phyloP scores from a whole-genome alignment of 1,140 invertebrate species.

The Anadara kagoshimensis region DNA sequence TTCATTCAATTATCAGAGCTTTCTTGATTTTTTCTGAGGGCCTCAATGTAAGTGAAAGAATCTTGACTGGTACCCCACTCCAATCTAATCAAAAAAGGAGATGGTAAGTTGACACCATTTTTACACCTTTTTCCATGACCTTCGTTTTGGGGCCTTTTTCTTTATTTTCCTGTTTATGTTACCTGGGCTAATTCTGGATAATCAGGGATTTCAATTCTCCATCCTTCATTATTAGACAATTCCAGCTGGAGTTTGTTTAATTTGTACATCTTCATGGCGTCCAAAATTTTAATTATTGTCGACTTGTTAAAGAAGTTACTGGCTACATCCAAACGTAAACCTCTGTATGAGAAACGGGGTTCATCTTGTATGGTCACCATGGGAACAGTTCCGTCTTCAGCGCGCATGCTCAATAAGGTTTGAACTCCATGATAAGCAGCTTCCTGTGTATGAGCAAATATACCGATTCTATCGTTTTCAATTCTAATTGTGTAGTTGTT shows the following conservation, averaged over 20 bases:
- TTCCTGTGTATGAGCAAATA: constrained; percentile 21
- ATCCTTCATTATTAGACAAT: constrained; percentile 67
- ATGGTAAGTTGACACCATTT: too few relatives aligned
- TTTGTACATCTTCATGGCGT: constrained; percentile 65
- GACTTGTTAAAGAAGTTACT: constrained; percentile 63
- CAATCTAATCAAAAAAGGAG: too few relatives aligned
- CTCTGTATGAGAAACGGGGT: constrained; percentile 61
- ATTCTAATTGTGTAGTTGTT: background rate
- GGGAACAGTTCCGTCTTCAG: constrained; percentile 25
- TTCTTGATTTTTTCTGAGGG: too few relatives aligned
- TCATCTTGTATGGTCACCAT: constrained; percentile 44
- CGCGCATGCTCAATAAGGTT: constrained; percentile 46
- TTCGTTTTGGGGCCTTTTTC: too few relatives aligned
- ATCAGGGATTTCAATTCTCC: constrained; percentile 59
- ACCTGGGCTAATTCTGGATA: constrained; percentile 64
- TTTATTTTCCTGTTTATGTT: background rate
- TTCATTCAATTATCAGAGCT: too few relatives aligned
- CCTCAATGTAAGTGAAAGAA: too few relatives aligned
- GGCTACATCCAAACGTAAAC: constrained; percentile 62
- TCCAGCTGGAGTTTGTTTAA: constrained; percentile 66
- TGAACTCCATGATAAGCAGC: constrained; percentile 52
- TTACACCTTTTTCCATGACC: too few relatives aligned
- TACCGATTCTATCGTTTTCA: constrained; percentile 23
- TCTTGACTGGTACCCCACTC: too few relatives aligned
- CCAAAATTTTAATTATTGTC: constrained; percentile 53